A percentile compares a stretch with the other conserved stretches of the same genome.
phyloP scores from a whole-genome alignment of 2,797 vertebrate species.

The Diglossa cyanea region DNA sequence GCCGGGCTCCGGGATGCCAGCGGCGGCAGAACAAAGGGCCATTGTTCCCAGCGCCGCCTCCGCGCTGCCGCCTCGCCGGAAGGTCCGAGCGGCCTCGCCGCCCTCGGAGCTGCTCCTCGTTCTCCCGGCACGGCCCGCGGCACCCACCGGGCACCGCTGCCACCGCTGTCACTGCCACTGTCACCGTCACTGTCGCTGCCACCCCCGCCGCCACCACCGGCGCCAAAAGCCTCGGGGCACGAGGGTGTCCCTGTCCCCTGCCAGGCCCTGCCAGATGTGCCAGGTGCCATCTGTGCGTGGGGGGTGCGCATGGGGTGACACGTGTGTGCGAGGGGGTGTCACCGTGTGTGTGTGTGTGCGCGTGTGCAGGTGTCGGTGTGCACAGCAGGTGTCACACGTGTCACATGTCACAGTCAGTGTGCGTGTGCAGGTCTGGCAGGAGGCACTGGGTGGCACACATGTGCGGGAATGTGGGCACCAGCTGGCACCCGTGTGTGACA shows the following conservation, averaged over 20 bases:
- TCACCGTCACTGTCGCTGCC: rapidly evolving
- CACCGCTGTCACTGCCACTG: rapidly evolving
- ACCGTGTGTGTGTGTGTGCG: not conserved
- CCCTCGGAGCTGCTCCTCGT: not conserved
- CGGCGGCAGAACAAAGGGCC: constrained; percentile 10
- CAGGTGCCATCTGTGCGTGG: not conserved
- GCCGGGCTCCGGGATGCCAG: not conserved
- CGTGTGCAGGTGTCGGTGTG: not conserved
- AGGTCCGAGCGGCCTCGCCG: not conserved
- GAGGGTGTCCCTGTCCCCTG: rapidly evolving
- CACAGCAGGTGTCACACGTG: not conserved
- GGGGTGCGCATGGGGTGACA: not conserved
- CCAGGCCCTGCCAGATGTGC: not conserved
- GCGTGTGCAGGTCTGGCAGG: not conserved
- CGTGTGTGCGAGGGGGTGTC: not conserved
- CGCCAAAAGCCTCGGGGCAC: not conserved
- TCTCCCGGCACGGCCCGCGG: not conserved
- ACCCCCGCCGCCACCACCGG: rapidly evolving
- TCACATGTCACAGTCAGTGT: not conserved
- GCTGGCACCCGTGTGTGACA: rapidly evolving
- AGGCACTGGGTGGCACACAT: not conserved
- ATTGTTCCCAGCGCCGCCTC: constrained; percentile 30
- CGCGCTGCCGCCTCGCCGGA: not conserved
- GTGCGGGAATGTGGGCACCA: not conserved
- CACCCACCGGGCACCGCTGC: not conserved